Percentiles rank a stretch among this genome's conserved stretches.
Evolutionary conservation across 2,888 invertebrate genomes (phyloP).

Genomic region (Amphipoea oculea): DNA sequence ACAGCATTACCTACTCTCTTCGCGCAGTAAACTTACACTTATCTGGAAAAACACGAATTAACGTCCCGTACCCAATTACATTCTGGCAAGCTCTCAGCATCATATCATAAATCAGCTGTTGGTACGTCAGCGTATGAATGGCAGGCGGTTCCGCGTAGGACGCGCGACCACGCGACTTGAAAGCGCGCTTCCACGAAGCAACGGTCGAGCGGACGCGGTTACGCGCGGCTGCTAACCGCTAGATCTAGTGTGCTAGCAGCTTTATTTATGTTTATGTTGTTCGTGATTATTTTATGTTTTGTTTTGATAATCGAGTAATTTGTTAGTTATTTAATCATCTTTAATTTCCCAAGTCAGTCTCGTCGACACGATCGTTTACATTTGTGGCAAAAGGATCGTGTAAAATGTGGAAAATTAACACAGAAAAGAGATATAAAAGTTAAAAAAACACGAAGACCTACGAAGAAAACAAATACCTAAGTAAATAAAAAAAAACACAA

Average conservation of each 20-base stretch:
- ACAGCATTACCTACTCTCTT: neutral
- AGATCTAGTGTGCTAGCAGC: constrained; percentile 50
- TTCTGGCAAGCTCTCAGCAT: constrained; percentile 59
- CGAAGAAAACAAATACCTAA: neutral
- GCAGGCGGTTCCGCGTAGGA: constrained; percentile 50
- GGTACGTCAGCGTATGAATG: constrained; percentile 50
- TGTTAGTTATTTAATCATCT: neutral
- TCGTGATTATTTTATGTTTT: constrained; percentile 39
- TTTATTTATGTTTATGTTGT: constrained; percentile 55
- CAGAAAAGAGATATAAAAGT: neutral
- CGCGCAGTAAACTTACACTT: constrained; percentile 36
- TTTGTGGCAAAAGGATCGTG: neutral
- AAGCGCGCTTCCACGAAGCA: constrained; percentile 77
- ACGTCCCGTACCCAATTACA: constrained; percentile 55
- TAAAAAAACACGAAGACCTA: neutral
- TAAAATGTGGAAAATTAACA: neutral
- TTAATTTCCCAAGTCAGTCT: neutral
- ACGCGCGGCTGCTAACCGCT: constrained; percentile 65
- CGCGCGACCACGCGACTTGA: constrained; percentile 66
- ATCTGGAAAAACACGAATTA: constrained; percentile 52
- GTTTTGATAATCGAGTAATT: constrained; percentile 14
- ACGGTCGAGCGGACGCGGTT: constrained; percentile 71
- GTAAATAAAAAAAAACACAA: neutral
- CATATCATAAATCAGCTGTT: constrained; percentile 60
- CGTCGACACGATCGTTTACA: neutral